phyloP scores from a whole-genome alignment of 2,888 invertebrate genomes.

The Pollenia angustigena region DNA sequence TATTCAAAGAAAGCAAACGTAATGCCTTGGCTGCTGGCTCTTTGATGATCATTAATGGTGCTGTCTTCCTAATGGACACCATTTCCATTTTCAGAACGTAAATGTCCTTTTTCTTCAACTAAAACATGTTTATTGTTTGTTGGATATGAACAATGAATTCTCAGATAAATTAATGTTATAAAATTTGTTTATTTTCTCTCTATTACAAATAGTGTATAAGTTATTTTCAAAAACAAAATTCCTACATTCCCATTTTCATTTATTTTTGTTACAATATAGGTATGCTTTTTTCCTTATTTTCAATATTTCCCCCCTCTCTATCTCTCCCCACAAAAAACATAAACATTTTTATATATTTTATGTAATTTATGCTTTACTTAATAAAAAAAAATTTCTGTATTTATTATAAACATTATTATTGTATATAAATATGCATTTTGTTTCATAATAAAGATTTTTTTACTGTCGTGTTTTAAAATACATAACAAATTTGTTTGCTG shows the following conservation, averaged over 20 bases:
- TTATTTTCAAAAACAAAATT: constrained; percentile 1
- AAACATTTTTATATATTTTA: constrained; percentile 20
- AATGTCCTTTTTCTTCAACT: constrained; percentile 69
- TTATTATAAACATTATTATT: constrained; percentile 42
- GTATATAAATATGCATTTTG: constrained; percentile 32
- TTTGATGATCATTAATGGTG: constrained; percentile 83
- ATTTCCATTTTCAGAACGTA: constrained; percentile 83
- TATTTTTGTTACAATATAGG: background rate
- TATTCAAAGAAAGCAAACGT: constrained; percentile 80
- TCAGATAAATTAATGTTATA: constrained; percentile 24
- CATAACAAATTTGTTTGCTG: constrained; percentile 31
- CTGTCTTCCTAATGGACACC: constrained; percentile 82
- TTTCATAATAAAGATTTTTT: constrained; percentile 59
- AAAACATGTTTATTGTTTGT: background rate
- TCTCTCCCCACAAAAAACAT: background rate
- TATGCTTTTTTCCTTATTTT: background rate
- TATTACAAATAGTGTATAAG: constrained; percentile 53
- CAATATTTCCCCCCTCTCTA: background rate
- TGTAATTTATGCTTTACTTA: constrained; percentile 43
- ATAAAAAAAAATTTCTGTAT: constrained; percentile 18
- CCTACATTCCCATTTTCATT: constrained; percentile 56
- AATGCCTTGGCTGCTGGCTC: constrained; percentile 82
- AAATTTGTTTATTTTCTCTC: background rate
- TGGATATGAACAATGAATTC: constrained; percentile 16
- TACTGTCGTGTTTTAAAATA: constrained; percentile 41